Evolutionary conservation across 1,140 invertebrate genomes (phyloP).

Genomic region (Cydia fagiglandana): DNA sequence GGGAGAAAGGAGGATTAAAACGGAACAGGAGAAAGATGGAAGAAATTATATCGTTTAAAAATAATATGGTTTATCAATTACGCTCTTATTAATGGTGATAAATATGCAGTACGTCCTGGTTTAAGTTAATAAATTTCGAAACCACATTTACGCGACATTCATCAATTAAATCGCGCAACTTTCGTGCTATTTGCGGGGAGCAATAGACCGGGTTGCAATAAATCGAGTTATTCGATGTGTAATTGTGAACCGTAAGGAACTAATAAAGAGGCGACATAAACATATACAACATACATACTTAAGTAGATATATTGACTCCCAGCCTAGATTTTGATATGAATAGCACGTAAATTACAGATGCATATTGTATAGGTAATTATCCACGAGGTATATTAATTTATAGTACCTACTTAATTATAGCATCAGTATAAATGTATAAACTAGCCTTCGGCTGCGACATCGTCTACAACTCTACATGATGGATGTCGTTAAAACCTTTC

Average conservation of each 20-base stretch:
- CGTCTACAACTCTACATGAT: too few relatives aligned
- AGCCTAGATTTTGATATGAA: neutral
- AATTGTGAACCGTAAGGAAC: neutral
- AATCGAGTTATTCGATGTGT: neutral
- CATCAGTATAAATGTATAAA: too few relatives aligned
- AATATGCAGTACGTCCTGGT: neutral
- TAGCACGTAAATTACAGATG: neutral
- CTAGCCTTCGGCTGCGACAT: too few relatives aligned
- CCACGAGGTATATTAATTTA: too few relatives aligned
- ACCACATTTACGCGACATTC: neutral
- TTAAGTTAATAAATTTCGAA: neutral
- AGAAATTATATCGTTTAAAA: neutral
- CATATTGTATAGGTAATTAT: neutral
- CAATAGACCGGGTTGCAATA: neutral
- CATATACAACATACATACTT: neutral
- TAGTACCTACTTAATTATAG: too few relatives aligned
- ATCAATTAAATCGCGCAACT: neutral
- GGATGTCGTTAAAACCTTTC: too few relatives aligned
- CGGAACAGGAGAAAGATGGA: neutral
- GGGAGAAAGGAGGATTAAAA: too few relatives aligned
- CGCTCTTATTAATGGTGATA: neutral
- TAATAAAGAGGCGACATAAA: neutral
- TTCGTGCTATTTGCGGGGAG: neutral
- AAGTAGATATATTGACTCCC: neutral
- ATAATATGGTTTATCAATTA: neutral